These are phyloP conservation scores for Calameuta idolon DNA, from an alignment of 2,888 invertebrate species.

Conservation along the genomic window DNA sequence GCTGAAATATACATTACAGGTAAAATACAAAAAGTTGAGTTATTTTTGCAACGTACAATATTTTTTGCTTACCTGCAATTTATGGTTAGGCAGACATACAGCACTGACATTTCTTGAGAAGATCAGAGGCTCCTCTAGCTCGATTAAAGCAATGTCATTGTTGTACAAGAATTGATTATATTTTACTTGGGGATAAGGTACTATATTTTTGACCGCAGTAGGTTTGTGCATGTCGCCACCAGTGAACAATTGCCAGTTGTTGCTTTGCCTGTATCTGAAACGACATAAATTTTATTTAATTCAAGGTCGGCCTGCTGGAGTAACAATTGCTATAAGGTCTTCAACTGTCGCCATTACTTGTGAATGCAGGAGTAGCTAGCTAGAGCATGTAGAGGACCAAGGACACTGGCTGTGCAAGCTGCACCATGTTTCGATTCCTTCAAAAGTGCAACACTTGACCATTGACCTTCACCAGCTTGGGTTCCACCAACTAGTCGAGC, in stretches of 20 bases:
- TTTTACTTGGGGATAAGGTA: slow-evolving; percentile 72
- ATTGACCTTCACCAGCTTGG: slow-evolving; percentile 69
- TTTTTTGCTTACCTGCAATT: slow-evolving; percentile 49
- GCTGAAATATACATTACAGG: slow-evolving; percentile 45
- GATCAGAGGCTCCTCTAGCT: slow-evolving; percentile 68
- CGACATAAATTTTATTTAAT: slow-evolving; percentile 6
- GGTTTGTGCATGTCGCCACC: slow-evolving; percentile 54
- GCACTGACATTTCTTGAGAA: slow-evolving; percentile 71
- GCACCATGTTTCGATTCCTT: slow-evolving; percentile 57
- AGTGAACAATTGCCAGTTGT: slow-evolving; percentile 58
- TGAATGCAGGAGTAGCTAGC: slow-evolving; percentile 65
- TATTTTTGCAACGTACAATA: background rate
- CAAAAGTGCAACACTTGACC: slow-evolving; percentile 72
- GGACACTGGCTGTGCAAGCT: slow-evolving; percentile 64
- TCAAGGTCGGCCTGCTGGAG: background rate
- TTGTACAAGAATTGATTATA: slow-evolving; percentile 71
- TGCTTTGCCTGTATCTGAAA: slow-evolving; percentile 54
- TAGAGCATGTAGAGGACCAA: slow-evolving; percentile 63
- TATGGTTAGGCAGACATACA: slow-evolving; percentile 70
- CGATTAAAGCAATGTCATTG: slow-evolving; percentile 72
- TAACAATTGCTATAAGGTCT: too few species aligned
- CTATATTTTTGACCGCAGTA: slow-evolving; percentile 65
- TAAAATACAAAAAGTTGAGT: background rate
- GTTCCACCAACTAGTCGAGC: slow-evolving; percentile 70
- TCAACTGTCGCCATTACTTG: slow-evolving; percentile 40